phyloP scores from a whole-genome alignment of 2,888 invertebrate species.

The Parnassius glacialis region DNA sequence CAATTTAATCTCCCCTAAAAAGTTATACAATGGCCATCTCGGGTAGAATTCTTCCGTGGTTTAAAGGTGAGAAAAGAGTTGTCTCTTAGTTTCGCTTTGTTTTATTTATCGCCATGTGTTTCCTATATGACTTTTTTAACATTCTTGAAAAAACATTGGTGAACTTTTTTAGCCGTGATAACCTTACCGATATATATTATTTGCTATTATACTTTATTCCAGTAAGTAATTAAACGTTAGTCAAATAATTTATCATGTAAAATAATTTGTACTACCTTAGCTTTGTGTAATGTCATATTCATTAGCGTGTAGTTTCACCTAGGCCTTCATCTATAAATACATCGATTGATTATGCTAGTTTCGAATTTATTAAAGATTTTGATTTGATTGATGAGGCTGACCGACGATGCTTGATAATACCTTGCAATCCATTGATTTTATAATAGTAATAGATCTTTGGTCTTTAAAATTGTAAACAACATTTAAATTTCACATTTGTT shows the following conservation, averaged over 20 bases:
- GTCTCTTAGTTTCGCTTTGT: no score
- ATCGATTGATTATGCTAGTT: slow-evolving; percentile 28
- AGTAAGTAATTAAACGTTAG: neutral
- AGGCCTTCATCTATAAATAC: slow-evolving; percentile 77
- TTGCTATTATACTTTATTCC: no score
- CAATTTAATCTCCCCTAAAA: slow-evolving; percentile 39
- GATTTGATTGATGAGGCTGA: neutral
- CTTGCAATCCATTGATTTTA: neutral
- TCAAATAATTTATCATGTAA: neutral
- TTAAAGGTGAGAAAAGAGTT: slow-evolving; percentile 71
- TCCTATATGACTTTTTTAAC: no score
- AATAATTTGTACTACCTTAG: neutral
- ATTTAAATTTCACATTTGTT: slow-evolving; percentile 3
- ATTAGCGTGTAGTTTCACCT: slow-evolving; percentile 50
- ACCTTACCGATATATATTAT: no score
- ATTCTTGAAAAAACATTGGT: no score
- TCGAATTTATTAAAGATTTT: neutral
- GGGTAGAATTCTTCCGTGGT: slow-evolving; percentile 78
- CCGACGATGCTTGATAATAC: neutral
- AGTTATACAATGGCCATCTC: slow-evolving; percentile 79
- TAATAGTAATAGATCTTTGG: slow-evolving; percentile 3
- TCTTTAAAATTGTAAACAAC: slow-evolving; percentile 10
- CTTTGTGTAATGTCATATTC: slow-evolving; percentile 51
- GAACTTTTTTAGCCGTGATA: neutral
- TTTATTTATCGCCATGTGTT: no score